Evolutionary conservation across 2,888 invertebrate species (phyloP).

Genomic region (Mongoloraphidia duomilia): DNA sequence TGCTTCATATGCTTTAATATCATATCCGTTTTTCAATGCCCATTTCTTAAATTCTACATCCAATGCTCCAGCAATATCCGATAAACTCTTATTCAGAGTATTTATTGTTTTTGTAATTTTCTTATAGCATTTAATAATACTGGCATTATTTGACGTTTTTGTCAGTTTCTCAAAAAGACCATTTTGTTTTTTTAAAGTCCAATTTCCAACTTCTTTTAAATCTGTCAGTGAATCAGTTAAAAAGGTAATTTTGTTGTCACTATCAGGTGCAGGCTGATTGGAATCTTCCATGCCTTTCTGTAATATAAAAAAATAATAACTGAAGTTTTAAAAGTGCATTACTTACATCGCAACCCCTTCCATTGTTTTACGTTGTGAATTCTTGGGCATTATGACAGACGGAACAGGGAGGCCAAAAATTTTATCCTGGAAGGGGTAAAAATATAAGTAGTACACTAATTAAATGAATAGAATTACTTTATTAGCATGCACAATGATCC

Average conservation of each 20-base stretch:
- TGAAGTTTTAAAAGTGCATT: background rate
- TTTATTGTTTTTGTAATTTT: background rate
- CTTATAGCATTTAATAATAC: background rate
- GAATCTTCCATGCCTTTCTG: background rate
- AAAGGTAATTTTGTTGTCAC: background rate
- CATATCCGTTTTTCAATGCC: background rate
- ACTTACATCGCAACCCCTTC: conserved; percentile 2
- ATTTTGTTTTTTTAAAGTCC: background rate
- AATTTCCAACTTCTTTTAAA: background rate
- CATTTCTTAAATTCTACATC: background rate
- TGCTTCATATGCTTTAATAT: background rate
- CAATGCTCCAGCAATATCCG: background rate
- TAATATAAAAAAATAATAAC: background rate
- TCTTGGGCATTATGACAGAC: background rate
- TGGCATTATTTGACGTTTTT: too few relatives aligned
- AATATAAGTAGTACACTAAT: background rate
- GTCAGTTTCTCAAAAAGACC: background rate
- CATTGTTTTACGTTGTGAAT: background rate
- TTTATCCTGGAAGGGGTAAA: conserved; percentile 1
- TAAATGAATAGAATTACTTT: too few relatives aligned
- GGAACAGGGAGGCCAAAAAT: too few relatives aligned
- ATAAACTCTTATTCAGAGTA: background rate
- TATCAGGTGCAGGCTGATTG: background rate
- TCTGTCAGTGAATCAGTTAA: background rate
- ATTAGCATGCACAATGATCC: too few relatives aligned